Evolutionary conservation across 92 coral and sea anemone species (phyloP).

Genomic region (Palythoa grandiflora): DNA sequence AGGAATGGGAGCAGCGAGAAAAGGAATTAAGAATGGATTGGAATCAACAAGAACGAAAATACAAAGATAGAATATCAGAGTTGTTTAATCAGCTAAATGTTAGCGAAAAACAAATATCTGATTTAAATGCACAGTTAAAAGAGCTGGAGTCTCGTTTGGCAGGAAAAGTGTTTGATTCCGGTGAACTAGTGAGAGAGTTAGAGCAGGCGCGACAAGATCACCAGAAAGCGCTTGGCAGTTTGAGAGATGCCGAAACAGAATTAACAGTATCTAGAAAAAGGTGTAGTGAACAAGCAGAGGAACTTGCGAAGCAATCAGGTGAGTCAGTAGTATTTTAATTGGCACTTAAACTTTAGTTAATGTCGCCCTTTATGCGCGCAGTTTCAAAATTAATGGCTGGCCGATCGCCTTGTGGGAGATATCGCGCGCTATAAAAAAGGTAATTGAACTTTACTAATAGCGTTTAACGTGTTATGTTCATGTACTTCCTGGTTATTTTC

Average conservation of each 20-base stretch:
- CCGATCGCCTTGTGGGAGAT: no score
- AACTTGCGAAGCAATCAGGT: conserved; percentile 86
- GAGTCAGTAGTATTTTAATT: conserved; percentile 43
- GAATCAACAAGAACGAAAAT: conserved; percentile 89
- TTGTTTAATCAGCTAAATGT: conserved; percentile 80
- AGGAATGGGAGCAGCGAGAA: conserved; percentile 81
- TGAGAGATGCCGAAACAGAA: conserved; percentile 79
- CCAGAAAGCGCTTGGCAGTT: conserved; percentile 72
- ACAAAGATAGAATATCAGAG: conserved; percentile 94
- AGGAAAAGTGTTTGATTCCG: conserved; percentile 65
- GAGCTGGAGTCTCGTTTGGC: conserved; percentile 69
- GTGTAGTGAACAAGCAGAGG: conserved; percentile 82
- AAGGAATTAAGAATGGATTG: conserved; percentile 72
- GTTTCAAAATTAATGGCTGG: not conserved
- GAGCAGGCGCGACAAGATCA: conserved; percentile 71
- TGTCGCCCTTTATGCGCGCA: not conserved
- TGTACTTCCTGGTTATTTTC: no score
- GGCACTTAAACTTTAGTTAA: not conserved
- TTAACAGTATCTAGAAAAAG: conserved; percentile 78
- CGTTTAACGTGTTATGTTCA: no score
- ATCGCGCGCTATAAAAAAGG: no score
- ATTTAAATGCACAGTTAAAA: conserved; percentile 64
- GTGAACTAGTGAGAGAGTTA: conserved; percentile 63
- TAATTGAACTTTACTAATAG: no score
- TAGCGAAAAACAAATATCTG: conserved; percentile 73